Conservation (phyloP, 1,140 invertebrate genomes). For the Cyclina sinensis region DNA sequence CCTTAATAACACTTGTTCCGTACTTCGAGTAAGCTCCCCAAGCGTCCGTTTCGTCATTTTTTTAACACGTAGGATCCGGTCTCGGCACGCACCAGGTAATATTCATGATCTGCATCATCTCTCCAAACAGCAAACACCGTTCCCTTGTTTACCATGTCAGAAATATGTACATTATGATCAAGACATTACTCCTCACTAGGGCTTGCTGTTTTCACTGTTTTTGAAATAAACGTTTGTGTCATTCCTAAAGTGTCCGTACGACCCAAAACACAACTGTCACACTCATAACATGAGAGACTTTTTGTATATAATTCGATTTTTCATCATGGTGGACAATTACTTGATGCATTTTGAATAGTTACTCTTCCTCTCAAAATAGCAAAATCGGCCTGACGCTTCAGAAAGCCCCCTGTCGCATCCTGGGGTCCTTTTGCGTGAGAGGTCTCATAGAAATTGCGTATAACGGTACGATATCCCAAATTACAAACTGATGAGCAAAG, state of each 20-base stretch:
- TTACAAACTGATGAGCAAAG: neutral
- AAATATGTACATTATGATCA: neutral
- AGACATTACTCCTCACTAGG: neutral
- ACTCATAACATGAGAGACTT: slow-evolving; percentile 18
- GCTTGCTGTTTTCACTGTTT: neutral
- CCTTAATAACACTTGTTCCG: neutral
- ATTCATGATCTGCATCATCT: neutral
- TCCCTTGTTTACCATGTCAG: neutral
- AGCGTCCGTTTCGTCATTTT: neutral
- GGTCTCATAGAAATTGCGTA: slow-evolving; percentile 58
- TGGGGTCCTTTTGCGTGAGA: slow-evolving; percentile 54
- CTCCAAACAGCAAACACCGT: neutral
- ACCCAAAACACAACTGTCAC: neutral
- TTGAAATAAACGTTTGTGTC: neutral
- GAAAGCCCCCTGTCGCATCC: slow-evolving; percentile 55
- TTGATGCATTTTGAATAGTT: slow-evolving; percentile 46
- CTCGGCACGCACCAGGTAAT: slow-evolving; percentile 20
- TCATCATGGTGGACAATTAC: neutral
- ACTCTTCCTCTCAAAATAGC: slow-evolving; percentile 21
- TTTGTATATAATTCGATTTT: neutral
- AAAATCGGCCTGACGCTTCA: slow-evolving; percentile 43
- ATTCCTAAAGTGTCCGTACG: neutral
- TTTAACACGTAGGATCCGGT: neutral
- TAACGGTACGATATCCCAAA: neutral
- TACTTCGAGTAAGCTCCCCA: neutral